Evolutionary conservation across 2,797 vertebrate genomes (phyloP).

Genomic region (Manis pentadactyla): DNA sequence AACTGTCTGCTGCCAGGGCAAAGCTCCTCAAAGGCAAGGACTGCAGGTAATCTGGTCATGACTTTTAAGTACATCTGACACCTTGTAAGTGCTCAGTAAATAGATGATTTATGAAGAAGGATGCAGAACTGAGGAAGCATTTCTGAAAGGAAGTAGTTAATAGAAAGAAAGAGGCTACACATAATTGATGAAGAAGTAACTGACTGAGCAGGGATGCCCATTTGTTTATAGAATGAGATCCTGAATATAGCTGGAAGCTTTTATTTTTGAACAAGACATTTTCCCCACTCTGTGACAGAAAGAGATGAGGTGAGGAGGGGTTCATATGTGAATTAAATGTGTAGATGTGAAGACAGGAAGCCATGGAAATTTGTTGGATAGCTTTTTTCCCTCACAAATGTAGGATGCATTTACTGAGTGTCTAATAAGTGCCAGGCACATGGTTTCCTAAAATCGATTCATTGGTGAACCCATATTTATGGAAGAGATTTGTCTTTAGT

Average conservation of each 20-base stretch:
- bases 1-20: not conserved
- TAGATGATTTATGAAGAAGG: not conserved
- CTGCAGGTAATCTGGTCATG: not conserved
- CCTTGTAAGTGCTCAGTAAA: not conserved
- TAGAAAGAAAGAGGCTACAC: not conserved
- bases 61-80: not conserved
- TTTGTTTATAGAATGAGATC: not conserved
- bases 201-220: not conserved
- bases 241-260: not conserved
- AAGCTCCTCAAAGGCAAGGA: not conserved
- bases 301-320: not conserved
- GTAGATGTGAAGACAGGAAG: not conserved
- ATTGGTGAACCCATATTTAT: not conserved
- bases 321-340: constrained; percentile 32
- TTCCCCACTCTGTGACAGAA: not conserved
- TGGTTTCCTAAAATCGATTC: not conserved
- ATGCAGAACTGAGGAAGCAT: not conserved
- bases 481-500: constrained; percentile 11
- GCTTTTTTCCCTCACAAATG: not conserved
- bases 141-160: not conserved
- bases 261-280: not conserved
- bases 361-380: not conserved
- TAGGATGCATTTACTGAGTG: not conserved
- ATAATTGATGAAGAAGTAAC: not conserved
- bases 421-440: constrained; percentile 34